These are phyloP conservation scores for Nomada ruficornis DNA, from an alignment of 2,888 invertebrate species.

Conservation along the genomic window DNA sequence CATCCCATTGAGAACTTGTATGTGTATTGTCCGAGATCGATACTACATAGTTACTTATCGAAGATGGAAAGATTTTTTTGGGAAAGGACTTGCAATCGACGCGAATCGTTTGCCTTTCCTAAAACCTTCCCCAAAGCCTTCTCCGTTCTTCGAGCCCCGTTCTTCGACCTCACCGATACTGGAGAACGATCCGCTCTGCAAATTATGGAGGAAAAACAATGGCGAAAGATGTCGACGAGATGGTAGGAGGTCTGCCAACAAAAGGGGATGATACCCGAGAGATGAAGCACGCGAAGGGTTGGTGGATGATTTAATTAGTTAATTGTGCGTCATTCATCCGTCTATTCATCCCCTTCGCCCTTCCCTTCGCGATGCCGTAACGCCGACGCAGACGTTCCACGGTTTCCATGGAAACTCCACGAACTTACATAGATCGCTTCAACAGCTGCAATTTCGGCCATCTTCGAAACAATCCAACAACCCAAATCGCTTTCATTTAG, in stretches of 20 bases:
- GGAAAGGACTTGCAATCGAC: not conserved
- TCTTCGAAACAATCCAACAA: conserved; percentile 42
- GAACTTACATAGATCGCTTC: conserved; percentile 67
- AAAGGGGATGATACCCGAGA: conserved; percentile 80
- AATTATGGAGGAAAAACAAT: conserved; percentile 66
- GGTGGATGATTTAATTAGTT: conserved; percentile 84
- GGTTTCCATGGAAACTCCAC: conserved; percentile 79
- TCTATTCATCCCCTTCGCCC: conserved; percentile 82
- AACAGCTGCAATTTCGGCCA: conserved; percentile 58
- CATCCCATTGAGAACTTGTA: conserved; percentile 26
- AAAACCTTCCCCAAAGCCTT: too few species aligned
- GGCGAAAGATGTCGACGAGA: conserved; percentile 72
- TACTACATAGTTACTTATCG: not conserved
- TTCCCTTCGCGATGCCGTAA: conserved; percentile 59
- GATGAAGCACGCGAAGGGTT: conserved; percentile 79
- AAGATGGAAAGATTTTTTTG: not conserved
- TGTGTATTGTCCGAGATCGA: conserved; percentile 17
- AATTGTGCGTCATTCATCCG: conserved; percentile 84
- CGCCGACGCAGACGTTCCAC: conserved; percentile 46
- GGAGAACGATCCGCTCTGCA: conserved; percentile 20
- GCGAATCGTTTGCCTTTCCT: not conserved
- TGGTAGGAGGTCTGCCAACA: conserved; percentile 75
- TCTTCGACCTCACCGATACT: not conserved
- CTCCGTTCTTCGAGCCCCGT: not conserved
- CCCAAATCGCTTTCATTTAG: conserved; percentile 32